Conservation (phyloP, 2,888 invertebrate species). For the Erebia palarica region DNA sequence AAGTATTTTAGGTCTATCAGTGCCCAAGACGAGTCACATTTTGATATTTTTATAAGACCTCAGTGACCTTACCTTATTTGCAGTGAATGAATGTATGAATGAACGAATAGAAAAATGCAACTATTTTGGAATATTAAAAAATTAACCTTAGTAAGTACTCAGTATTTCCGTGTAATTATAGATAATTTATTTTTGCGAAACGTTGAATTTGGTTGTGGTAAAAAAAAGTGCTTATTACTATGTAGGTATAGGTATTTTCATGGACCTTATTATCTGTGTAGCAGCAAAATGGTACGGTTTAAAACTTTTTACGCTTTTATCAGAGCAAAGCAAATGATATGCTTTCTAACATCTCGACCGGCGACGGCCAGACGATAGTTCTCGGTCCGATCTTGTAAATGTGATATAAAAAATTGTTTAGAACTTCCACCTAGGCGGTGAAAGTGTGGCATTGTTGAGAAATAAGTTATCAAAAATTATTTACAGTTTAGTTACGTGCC, state of each 20-base stretch:
- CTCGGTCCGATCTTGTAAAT: conserved; percentile 37
- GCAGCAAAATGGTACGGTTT: conserved; percentile 6
- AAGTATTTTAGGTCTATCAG: no score
- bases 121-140: no score
- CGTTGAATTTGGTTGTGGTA: no score
- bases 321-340: conserved; percentile 70
- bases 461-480: background rate
- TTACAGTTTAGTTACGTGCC: background rate
- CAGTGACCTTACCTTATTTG: no score
- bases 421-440: conserved; percentile 26
- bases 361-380: conserved; percentile 35
- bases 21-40: no score
- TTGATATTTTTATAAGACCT: no score
- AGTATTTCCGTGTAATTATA: no score
- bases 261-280: background rate
- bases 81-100: no score
- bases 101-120: no score
- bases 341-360: conserved; percentile 60
- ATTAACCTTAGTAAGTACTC: no score
- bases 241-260: background rate
- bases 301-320: conserved; percentile 51
- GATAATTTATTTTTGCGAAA: no score
- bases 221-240: background rate
- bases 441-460: conserved; percentile 25
- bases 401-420: conserved; percentile 23